phyloP scores from a whole-genome alignment of 1,140 invertebrate genomes.

The Microplitis demolitor region DNA sequence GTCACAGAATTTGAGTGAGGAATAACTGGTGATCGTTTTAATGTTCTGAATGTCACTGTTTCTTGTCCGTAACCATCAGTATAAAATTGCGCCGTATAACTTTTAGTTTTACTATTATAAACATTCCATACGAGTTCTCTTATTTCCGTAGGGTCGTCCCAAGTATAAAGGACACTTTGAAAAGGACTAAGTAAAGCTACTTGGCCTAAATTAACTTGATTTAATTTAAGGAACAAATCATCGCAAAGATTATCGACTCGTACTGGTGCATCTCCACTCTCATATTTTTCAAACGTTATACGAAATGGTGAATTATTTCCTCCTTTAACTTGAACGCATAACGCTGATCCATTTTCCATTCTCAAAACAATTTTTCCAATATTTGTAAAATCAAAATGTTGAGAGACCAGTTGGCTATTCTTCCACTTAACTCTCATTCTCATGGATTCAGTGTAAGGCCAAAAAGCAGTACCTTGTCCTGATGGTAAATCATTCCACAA shows the following conservation, averaged over 20 bases:
- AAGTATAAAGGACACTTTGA: conserved; percentile 81
- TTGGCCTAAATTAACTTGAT: conserved; percentile 73
- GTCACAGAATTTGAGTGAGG: conserved; percentile 18
- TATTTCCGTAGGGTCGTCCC: conserved; percentile 81
- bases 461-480: conserved; percentile 74
- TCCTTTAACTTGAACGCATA: conserved; percentile 75
- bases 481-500: conserved; percentile 79
- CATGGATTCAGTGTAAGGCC: conserved; percentile 82
- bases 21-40: conserved; percentile 54
- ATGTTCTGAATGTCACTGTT: conserved; percentile 70
- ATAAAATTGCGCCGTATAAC: conserved; percentile 72
- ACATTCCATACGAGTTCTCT: conserved; percentile 81
- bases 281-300: conserved; percentile 73
- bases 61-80: conserved; percentile 73
- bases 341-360: conserved; percentile 80
- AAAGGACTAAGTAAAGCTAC: conserved; percentile 78
- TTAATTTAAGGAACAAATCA: conserved; percentile 80
- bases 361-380: conserved; percentile 75
- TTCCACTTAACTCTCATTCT: conserved; percentile 80
- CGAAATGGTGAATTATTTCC: conserved; percentile 74
- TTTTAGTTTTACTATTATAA: conserved; percentile 78
- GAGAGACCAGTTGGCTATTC: conserved; percentile 76
- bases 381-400: conserved; percentile 75
- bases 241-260: conserved; percentile 81
- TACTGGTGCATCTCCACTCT: conserved; percentile 75